Evolutionary conservation across 2,888 invertebrate species (phyloP), one percentile per base, ranked within the genome.

Genomic region (Bruchidius siliquastri): DNA sequence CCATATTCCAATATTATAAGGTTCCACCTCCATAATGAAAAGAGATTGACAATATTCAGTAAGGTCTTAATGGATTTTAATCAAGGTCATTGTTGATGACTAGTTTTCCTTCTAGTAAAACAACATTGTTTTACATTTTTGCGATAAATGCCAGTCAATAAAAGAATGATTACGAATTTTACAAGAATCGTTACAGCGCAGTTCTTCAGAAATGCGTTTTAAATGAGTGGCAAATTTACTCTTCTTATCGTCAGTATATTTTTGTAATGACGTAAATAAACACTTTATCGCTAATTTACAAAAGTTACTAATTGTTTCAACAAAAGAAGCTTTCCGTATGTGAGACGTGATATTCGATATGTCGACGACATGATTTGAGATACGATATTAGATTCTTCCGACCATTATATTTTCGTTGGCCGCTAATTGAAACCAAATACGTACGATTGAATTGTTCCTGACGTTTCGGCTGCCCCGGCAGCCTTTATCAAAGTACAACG

Each of bases 201-300:
- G 49, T 49, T 49, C 49, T 49, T 49, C 49, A 49, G 13, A 49
- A 49, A 49, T 49, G 49, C 49, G 49, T 49, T 49, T 49, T 49
- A 49, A 49, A 49, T 49, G 49, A 49, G 49, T 49, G 49, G 49
- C 49, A 49, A 49, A 49, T 49, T 49, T 49, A 49, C 18, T 49
- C 49, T 6, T 13, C 49, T 49, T 49, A 49, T 26, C 69, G 4
- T 26, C 69, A 69, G 22, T 21, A 4, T 26, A 69, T n/a, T 26
- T 69, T 21, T 26, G 69, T 26, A 69, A 21, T 20, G 69, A 69
- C 22, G 26, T 26, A 26, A 69, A 69, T 69, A 69, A 69, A 69
- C 22, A 69, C 21, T 69, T 69, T 69, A 69, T 69, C 69, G 69
- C 69, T 69, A 69, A 69, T 69, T 49, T 49, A 49, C 49, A 49